Evolutionary conservation across 2,113 vertebrate species (phyloP).

Genomic region (Agapornis roseicollis): DNA sequence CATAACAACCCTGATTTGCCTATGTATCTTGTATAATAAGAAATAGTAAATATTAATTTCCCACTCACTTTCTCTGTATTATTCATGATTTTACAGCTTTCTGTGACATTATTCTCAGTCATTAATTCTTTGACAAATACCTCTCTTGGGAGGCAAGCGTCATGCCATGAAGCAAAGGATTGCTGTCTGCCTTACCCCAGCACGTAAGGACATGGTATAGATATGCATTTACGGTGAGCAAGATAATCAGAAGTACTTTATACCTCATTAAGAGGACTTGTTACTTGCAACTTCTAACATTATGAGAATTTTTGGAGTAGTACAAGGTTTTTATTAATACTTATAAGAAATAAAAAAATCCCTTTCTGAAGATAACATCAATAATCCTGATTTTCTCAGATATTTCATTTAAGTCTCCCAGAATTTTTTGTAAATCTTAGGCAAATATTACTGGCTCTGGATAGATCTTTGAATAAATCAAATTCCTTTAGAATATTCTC

Average conservation of each 20-base stretch:
- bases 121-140: neutral
- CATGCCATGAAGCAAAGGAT: neutral
- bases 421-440: neutral
- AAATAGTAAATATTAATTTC: neutral
- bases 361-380: neutral
- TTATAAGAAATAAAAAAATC: neutral
- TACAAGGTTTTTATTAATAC: neutral
- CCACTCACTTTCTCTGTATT: neutral
- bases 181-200: neutral
- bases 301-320: neutral
- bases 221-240: neutral
- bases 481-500: neutral
- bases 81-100: neutral
- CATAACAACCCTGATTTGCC: neutral
- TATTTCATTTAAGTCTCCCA: neutral
- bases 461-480: neutral
- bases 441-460: neutral
- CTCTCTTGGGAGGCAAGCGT: neutral
- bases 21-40: neutral
- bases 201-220: neutral
- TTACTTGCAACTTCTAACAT: neutral
- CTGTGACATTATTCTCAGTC: neutral
- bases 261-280: neutral
- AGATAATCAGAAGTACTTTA: neutral
- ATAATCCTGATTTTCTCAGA: neutral